Evolutionary conservation across 1,140 invertebrate genomes (phyloP).

Genomic region (Drosophila aff.): DNA sequence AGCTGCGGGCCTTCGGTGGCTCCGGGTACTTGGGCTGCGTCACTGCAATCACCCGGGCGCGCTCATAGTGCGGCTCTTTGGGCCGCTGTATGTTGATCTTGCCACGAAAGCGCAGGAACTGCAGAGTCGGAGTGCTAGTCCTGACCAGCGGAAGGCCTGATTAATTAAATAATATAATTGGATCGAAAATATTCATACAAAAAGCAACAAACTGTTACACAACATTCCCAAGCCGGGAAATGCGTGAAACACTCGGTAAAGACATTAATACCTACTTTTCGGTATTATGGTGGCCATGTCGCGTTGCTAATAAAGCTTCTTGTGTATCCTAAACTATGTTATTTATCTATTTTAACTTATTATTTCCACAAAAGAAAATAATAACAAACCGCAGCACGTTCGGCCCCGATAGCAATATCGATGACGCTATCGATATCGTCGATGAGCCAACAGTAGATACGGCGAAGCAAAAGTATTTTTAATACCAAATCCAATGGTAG

Average conservation of each 20-base stretch:
- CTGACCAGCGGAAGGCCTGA: slow-evolving; percentile 75
- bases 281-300: slow-evolving; percentile 7
- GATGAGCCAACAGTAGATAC: background rate
- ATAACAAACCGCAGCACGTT: slow-evolving; percentile 12
- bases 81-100: slow-evolving; percentile 92
- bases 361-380: slow-evolving; percentile 6
- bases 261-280: background rate
- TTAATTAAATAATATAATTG: background rate
- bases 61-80: slow-evolving; percentile 88
- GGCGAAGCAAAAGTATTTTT: background rate
- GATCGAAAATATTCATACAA: background rate
- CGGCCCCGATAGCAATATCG: background rate
- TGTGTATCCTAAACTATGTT: background rate
- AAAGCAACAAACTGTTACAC: background rate
- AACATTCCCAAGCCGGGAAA: background rate
- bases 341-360: background rate
- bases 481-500: background rate
- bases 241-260: background rate
- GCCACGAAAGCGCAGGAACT: slow-evolving; percentile 88
- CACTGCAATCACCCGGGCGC: slow-evolving; percentile 87
- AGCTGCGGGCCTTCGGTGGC: slow-evolving; percentile 49
- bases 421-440: background rate
- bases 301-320: background rate
- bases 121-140: slow-evolving; percentile 84
- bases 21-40: slow-evolving; percentile 86